These are phyloP conservation scores for Ginglymostoma cirratum DNA, from an alignment of 2,113 vertebrate genomes.

Conservation along the genomic window DNA sequence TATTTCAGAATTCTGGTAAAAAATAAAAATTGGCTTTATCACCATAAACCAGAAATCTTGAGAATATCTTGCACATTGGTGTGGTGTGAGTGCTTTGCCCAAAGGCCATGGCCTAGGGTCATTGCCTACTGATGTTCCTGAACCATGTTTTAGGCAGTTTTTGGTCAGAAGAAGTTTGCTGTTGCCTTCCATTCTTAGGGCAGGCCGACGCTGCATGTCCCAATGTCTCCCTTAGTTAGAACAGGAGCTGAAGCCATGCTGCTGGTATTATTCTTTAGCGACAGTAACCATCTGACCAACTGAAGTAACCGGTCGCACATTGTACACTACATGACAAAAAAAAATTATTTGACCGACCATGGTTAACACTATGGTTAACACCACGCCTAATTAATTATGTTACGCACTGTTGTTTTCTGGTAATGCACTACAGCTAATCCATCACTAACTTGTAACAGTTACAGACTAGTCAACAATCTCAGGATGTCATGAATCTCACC, in stretches of 20 bases:
- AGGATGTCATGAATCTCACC: background rate
- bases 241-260: no score
- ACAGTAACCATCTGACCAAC: no score
- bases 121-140: no score
- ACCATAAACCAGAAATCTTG: background rate
- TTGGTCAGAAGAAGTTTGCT: no score
- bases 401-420: background rate
- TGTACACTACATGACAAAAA: background rate
- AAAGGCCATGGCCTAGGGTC: no score
- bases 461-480: background rate
- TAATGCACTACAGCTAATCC: background rate
- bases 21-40: background rate
- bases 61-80: background rate
- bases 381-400: no score
- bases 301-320: background rate
- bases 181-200: no score
- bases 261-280: no score
- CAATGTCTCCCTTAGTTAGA: no score
- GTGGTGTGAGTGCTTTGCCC: no score
- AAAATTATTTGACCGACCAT: background rate
- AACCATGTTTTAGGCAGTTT: no score
- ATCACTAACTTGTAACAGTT: background rate
- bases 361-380: background rate
- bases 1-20: background rate
- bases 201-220: no score